Conservation (phyloP, 2,888 invertebrate species). For the Ennomos quercinarius region DNA sequence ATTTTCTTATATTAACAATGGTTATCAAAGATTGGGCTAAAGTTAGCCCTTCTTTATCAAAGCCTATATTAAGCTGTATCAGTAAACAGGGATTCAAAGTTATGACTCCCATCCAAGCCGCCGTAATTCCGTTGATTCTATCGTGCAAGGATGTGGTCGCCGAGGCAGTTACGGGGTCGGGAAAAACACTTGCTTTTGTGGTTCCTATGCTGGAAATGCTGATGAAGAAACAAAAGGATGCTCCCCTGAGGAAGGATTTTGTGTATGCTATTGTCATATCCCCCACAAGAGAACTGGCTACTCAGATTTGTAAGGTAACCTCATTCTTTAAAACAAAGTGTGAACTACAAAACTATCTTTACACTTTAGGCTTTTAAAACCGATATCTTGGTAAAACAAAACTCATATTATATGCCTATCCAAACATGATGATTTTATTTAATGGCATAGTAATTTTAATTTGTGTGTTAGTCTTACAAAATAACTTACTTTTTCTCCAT, state of each 20-base stretch:
- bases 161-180: constrained; percentile 99
- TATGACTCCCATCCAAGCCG: constrained; percentile 91
- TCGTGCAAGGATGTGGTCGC: constrained; percentile 98
- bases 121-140: constrained; percentile 94
- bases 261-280: constrained; percentile 96
- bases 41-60: constrained; percentile 74
- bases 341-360: too few species aligned
- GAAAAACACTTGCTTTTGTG: constrained; percentile 98
- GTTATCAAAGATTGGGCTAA: constrained; percentile 75
- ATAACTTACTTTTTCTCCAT: not conserved
- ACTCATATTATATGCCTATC: too few species aligned
- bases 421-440: too few species aligned
- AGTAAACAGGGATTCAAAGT: constrained; percentile 77
- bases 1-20: too few species aligned
- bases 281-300: constrained; percentile 97
- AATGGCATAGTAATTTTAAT: too few species aligned
- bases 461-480: too few species aligned
- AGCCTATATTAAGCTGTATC: constrained; percentile 81
- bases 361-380: too few species aligned
- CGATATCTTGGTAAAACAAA: too few species aligned
- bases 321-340: not conserved
- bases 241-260: constrained; percentile 89
- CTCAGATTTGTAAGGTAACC: constrained; percentile 91
- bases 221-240: constrained; percentile 84
- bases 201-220: constrained; percentile 96